Evolutionary conservation across 2,113 vertebrate species (phyloP), one percentile per base, ranked within the genome.

Genomic region (Castor canadensis): DNA sequence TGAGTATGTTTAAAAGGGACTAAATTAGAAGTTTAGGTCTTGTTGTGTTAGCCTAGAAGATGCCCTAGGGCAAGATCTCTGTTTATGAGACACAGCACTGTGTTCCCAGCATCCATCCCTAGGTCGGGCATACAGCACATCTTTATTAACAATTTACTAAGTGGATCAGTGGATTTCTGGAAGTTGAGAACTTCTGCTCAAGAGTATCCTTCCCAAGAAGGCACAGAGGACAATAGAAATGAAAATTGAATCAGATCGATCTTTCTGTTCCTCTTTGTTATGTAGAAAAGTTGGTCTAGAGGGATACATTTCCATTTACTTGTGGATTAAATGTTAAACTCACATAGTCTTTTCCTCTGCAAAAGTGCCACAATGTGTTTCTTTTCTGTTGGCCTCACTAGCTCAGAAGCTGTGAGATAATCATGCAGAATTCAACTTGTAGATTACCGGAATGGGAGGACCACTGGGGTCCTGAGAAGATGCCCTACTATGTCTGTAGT

Each of bases 1-100:
- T 40, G 11, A 93, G 66, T 60, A 45, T 90, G 84, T 40, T 90
- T 66, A 47, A 82, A 93, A 72, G 30, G 32, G 86, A 95, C 64
- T 22, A 62, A 86, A 47, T 26, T 79, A 72, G 76, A 52, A 95
- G 72, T 9, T 69, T 58, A 94, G 35, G 47, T 93, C 35, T 69
- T 67, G 80, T 72, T 81, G 30, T 43, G 43, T 82, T 64, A 26
- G 58, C n/a, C 30, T 81, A 13, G 15, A 38, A 64, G 12, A 15
- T 82, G 22, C 15, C 5, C 40, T 66, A 8, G 45, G 54, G 35
- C 32, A 85, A 43, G 9, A 24, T 47, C 56, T 54, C 62, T 69
- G 1, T 85, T 56, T 80, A 32, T 64, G 56, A 54, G 64, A 62
- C 1, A 79, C 0, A 71, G 19, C 35, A 56, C 1, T 62, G 43